These are phyloP conservation scores for Corythornis cristatus DNA, from an alignment of 2,113 vertebrate species.

Conservation along the genomic window DNA sequence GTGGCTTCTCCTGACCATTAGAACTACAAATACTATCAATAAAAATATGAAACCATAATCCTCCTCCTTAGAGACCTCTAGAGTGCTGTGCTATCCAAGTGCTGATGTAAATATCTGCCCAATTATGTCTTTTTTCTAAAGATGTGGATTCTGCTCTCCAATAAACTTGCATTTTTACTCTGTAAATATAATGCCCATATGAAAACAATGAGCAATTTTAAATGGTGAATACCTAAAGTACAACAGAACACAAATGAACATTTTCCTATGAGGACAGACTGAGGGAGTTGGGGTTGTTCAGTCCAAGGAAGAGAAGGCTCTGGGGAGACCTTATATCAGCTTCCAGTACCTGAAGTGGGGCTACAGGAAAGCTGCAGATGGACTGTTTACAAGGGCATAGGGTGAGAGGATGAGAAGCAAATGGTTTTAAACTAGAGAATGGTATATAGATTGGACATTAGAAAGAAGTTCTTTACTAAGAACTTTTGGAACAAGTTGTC, in stretches of 20 bases:
- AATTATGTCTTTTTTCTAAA: neutral
- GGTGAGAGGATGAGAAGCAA: too few species aligned
- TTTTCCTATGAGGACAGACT: too few species aligned
- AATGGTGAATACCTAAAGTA: neutral
- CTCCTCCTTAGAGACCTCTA: neutral
- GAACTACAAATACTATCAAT: neutral
- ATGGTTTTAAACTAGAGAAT: too few species aligned
- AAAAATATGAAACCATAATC: neutral
- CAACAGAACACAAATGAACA: neutral
- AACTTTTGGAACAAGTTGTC: too few species aligned
- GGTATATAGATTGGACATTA: too few species aligned
- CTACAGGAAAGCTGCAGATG: too few species aligned
- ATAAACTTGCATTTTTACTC: neutral
- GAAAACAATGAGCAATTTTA: neutral
- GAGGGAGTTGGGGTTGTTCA: too few species aligned
- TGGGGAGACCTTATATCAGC: too few species aligned
- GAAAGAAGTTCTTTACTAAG: too few species aligned
- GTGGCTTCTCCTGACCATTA: neutral
- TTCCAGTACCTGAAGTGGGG: too few species aligned
- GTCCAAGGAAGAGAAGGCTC: too few species aligned
- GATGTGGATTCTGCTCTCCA: neutral
- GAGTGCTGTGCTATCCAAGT: neutral
- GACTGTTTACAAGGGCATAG: too few species aligned
- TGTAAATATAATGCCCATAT: neutral
- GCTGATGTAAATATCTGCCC: neutral